Conservation (phyloP, 2,888 invertebrate genomes). For the Pheosia tremula region DNA sequence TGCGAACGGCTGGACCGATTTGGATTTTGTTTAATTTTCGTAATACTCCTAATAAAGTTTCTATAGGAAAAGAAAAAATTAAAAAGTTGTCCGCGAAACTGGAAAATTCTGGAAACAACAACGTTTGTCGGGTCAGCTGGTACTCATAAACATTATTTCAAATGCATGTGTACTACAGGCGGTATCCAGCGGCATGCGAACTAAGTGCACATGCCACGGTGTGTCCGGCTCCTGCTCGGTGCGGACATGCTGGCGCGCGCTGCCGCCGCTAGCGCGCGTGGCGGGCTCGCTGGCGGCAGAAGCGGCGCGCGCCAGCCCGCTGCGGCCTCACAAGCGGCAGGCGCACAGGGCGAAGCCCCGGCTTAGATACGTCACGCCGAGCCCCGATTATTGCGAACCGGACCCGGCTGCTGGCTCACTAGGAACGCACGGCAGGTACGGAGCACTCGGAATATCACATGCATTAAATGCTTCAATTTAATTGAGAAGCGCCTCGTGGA, state of each 20-base stretch:
- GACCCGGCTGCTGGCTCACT: constrained; percentile 89
- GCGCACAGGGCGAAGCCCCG: constrained; percentile 80
- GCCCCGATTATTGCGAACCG: constrained; percentile 92
- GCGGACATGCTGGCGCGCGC: constrained; percentile 91
- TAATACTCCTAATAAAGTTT: too few relatives aligned
- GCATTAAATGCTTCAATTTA: too few relatives aligned
- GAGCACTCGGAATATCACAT: too few relatives aligned
- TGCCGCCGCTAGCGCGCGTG: constrained; percentile 87
- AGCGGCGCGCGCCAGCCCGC: constrained; percentile 70
- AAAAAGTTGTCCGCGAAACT: too few relatives aligned
- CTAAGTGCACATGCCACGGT: constrained; percentile 93
- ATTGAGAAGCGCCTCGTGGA: too few relatives aligned
- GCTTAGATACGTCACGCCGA: constrained; percentile 90
- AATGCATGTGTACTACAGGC: constrained; percentile 70
- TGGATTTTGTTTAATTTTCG: too few relatives aligned
- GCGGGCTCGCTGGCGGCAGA: constrained; percentile 79
- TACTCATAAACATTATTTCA: too few relatives aligned
- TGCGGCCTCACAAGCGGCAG: constrained; percentile 62
- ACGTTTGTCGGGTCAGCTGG: too few relatives aligned
- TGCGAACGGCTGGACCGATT: too few relatives aligned
- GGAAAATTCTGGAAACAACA: too few relatives aligned
- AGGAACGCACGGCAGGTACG: constrained; percentile 90
- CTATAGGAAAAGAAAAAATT: too few relatives aligned
- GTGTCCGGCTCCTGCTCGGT: constrained; percentile 93
- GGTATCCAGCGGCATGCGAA: constrained; percentile 81